phyloP scores from a whole-genome alignment of 1,140 invertebrate genomes.

The Cydia pomonella region DNA sequence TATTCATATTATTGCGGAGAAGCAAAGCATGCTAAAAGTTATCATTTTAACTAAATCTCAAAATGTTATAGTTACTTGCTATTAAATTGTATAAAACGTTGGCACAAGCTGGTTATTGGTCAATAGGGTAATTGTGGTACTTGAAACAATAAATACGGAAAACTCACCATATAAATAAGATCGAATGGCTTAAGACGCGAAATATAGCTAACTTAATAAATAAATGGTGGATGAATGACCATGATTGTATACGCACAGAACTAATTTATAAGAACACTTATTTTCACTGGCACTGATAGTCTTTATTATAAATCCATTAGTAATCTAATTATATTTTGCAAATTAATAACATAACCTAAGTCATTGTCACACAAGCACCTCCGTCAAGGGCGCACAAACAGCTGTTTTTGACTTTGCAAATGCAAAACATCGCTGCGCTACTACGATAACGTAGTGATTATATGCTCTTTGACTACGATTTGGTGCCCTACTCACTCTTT shows the following conservation, averaged over 20 bases:
- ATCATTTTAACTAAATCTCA: not conserved
- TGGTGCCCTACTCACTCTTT: slow-evolving; percentile 8
- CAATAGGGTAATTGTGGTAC: not conserved
- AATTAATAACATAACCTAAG: slow-evolving; percentile 44
- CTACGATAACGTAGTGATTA: too few species aligned
- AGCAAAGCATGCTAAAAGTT: not conserved
- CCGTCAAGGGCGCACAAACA: slow-evolving; percentile 49
- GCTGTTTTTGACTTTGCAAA: slow-evolving; percentile 50
- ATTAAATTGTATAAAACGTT: not conserved
- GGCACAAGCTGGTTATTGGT: not conserved
- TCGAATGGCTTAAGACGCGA: not conserved
- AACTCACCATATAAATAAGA: slow-evolving; percentile 3
- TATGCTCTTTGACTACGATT: too few species aligned
- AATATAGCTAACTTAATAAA: not conserved
- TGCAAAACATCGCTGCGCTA: slow-evolving; percentile 6
- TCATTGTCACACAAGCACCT: slow-evolving; percentile 38
- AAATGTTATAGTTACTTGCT: not conserved
- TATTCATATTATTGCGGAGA: not conserved
- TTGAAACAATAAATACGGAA: not conserved
- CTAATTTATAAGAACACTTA: slow-evolving; percentile 6
- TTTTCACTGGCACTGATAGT: not conserved
- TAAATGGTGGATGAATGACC: not conserved
- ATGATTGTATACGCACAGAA: slow-evolving; percentile 23
- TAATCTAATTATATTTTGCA: slow-evolving; percentile 7
- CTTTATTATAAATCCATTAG: not conserved